phyloP scores from a whole-genome alignment of 2,888 invertebrate genomes.

The Tetramorium bicarinatum region DNA sequence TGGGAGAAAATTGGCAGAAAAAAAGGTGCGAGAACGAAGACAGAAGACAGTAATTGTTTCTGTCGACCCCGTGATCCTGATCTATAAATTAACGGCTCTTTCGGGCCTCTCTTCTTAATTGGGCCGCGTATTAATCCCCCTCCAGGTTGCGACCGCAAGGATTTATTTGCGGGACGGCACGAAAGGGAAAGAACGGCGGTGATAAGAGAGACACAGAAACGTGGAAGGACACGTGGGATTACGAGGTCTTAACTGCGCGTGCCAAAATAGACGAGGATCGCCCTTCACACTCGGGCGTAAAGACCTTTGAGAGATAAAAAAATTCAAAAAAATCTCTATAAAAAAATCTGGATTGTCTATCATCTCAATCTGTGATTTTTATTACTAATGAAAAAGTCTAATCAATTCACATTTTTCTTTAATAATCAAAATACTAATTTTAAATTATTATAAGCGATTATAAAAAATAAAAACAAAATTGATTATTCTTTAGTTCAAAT shows the following conservation, averaged over 20 bases:
- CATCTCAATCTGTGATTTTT: not conserved
- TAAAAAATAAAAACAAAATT: not conserved
- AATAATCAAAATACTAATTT: not conserved
- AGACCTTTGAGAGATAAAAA: slow-evolving; percentile 5
- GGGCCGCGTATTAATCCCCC: slow-evolving; percentile 78
- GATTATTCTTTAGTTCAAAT: not conserved
- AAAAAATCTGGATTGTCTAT: slow-evolving; percentile 1
- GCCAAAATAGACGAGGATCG: slow-evolving; percentile 66
- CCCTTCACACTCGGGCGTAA: slow-evolving; percentile 51
- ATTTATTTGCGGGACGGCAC: slow-evolving; percentile 72
- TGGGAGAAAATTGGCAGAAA: not conserved
- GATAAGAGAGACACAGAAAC: slow-evolving; percentile 66
- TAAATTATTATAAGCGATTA: not conserved
- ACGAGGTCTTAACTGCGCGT: slow-evolving; percentile 75
- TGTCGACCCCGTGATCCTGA: slow-evolving; percentile 40
- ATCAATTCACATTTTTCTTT: not conserved
- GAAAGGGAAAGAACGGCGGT: slow-evolving; percentile 52
- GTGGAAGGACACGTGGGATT: slow-evolving; percentile 73
- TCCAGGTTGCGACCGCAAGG: slow-evolving; percentile 67
- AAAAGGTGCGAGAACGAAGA: not conserved
- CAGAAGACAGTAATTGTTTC: slow-evolving; percentile 56
- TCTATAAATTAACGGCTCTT: slow-evolving; percentile 70
- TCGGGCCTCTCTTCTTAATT: slow-evolving; percentile 74
- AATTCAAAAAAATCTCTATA: not conserved
- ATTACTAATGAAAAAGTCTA: not conserved